A percentile compares a stretch with the other conserved stretches of the same genome.
Conservation (phyloP, 2,113 vertebrate genomes). For the Tachuris rubrigastra region DNA sequence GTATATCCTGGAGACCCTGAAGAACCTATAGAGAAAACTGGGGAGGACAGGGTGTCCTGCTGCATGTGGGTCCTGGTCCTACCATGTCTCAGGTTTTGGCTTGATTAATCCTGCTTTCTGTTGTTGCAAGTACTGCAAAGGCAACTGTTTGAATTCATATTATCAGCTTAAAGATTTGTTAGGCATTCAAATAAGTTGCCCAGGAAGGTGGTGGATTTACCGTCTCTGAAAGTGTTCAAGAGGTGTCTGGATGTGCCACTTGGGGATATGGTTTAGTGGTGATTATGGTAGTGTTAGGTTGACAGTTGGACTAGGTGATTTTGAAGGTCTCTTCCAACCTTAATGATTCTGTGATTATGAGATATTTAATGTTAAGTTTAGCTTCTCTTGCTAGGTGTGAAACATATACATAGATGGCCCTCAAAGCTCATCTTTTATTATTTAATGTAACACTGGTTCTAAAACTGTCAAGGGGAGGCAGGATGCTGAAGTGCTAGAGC, state of each 20-base stretch:
- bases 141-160: not conserved
- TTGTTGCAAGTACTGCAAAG: not conserved
- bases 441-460: not conserved
- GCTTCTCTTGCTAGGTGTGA: not conserved
- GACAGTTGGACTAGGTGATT: not conserved
- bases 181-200: not conserved
- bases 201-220: not conserved
- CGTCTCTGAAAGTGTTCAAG: not conserved
- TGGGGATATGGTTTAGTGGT: not conserved
- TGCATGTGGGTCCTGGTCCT: rapidly evolving
- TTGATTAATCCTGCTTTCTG: not conserved
- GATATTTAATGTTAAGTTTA: not conserved
- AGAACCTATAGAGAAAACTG: not conserved
- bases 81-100: not conserved
- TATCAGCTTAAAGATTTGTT: not conserved
- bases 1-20: not conserved
- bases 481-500: not conserved
- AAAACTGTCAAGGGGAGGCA: not conserved
- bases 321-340: not conserved
- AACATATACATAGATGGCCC: not conserved
- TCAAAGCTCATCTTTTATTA: not conserved
- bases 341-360: not conserved
- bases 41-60: not conserved
- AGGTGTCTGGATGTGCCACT: not conserved
- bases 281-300: not conserved